A percentile compares a stretch with the other conserved stretches of the same genome.
phyloP scores from a whole-genome alignment of 1,140 invertebrate genomes.

The Battus philenor region DNA sequence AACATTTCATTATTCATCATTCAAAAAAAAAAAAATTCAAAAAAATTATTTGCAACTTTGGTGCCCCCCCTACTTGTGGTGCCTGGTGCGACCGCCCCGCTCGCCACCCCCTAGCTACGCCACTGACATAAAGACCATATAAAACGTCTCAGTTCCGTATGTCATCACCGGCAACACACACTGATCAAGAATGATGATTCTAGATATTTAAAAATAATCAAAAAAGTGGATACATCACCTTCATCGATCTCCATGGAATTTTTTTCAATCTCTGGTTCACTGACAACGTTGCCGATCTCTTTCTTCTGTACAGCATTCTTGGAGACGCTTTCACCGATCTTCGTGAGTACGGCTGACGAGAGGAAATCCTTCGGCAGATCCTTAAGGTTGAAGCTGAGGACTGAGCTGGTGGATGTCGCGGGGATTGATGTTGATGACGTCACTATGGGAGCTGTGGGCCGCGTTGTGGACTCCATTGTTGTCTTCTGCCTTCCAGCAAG shows the following conservation, averaged over 20 bases:
- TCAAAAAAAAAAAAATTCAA: too few relatives aligned
- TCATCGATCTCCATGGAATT: constrained; percentile 55
- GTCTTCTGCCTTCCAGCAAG: constrained; percentile 12
- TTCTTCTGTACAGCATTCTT: constrained; percentile 29
- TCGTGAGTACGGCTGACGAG: constrained; percentile 23
- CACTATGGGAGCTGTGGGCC: background rate
- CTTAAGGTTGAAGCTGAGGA: constrained; percentile 31
- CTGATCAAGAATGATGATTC: too few relatives aligned
- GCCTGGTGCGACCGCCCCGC: too few relatives aligned
- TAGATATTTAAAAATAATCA: background rate
- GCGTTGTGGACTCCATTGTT: background rate
- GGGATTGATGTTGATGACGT: constrained; percentile 2
- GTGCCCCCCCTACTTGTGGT: too few relatives aligned
- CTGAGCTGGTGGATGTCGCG: constrained; percentile 5
- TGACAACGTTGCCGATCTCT: constrained; percentile 21
- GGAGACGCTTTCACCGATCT: constrained; percentile 23
- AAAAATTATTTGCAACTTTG: too few relatives aligned
- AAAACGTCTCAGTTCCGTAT: background rate
- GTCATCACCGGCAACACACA: too few relatives aligned
- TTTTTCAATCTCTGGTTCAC: constrained; percentile 38
- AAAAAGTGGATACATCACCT: constrained; percentile 38
- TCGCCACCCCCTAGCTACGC: too few relatives aligned
- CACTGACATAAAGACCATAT: background rate
- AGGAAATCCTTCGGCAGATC: constrained; percentile 37
- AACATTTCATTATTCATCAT: too few relatives aligned